Conservation (phyloP, 2,113 vertebrate genomes). For the Ornithorhynchus anatinus region DNA sequence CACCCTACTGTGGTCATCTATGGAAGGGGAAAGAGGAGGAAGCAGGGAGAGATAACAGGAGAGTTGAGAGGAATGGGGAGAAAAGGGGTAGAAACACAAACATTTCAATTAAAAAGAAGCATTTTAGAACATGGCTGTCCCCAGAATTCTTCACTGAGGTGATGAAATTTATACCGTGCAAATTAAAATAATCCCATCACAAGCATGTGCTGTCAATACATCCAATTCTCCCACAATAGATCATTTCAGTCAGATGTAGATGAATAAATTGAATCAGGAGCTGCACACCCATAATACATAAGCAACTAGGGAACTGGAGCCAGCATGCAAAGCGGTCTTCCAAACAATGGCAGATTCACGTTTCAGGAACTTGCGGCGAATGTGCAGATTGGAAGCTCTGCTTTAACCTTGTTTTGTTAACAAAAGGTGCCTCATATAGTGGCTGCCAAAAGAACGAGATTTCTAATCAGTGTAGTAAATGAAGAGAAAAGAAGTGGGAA, state of each 20-base stretch:
- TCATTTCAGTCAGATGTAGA: too few species aligned
- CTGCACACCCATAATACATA: neutral
- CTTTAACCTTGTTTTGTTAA: neutral
- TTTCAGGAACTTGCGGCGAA: neutral
- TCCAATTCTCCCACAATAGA: too few species aligned
- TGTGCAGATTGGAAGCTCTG: neutral
- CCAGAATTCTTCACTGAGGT: too few species aligned
- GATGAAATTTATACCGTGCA: too few species aligned
- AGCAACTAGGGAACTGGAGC: neutral
- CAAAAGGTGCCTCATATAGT: neutral
- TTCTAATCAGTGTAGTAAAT: neutral
- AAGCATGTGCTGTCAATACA: too few species aligned
- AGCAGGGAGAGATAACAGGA: neutral
- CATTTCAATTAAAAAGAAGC: too few species aligned
- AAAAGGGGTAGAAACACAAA: neutral
- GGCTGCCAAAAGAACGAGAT: neutral
- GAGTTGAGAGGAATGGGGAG: neutral
- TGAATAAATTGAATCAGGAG: too few species aligned
- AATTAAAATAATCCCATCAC: too few species aligned
- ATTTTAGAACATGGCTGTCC: too few species aligned
- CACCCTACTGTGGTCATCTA: constrained; percentile 98
- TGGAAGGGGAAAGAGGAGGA: constrained; percentile 14
- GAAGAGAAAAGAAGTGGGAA: neutral
- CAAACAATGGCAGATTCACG: neutral
- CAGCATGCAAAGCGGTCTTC: neutral